Evolutionary conservation across 2,113 vertebrate species (phyloP).

Genomic region (Nibea albiflora): DNA sequence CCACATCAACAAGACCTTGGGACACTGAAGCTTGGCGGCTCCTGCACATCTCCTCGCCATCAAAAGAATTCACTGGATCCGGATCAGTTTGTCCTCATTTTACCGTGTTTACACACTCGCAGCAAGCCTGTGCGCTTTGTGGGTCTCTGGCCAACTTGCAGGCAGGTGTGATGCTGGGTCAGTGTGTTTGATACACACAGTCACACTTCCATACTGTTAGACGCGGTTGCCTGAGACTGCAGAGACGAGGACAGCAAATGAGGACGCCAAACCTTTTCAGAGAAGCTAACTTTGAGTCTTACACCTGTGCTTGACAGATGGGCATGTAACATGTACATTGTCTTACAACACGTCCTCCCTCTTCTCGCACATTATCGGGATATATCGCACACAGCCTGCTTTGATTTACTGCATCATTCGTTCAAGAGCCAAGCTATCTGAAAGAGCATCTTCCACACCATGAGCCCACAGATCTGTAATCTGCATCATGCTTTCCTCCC

Average conservation of each 20-base stretch:
- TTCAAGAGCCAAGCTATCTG: background rate
- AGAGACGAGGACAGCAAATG: constrained; percentile 25
- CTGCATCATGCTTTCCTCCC: constrained; percentile 5
- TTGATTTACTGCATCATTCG: background rate
- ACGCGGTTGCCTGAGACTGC: constrained; percentile 18
- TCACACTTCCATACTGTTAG: constrained; percentile 13
- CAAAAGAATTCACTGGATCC: constrained; percentile 27
- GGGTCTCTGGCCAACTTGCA: constrained; percentile 43
- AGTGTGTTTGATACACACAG: constrained; percentile 53
- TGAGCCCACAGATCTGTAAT: constrained; percentile 44
- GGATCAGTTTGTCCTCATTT: constrained; percentile 33
- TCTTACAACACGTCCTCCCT: background rate
- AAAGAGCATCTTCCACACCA: constrained; percentile 36
- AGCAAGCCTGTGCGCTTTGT: constrained; percentile 5
- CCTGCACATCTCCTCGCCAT: background rate
- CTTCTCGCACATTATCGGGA: constrained; percentile 8
- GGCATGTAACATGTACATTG: constrained; percentile 35
- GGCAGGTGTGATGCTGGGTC: constrained; percentile 67
- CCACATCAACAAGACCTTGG: constrained; percentile 10
- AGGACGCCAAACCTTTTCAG: constrained; percentile 5
- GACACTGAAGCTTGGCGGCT: background rate
- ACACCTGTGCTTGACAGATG: constrained; percentile 15
- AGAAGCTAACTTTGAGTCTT: constrained; percentile 9
- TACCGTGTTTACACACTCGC: constrained; percentile 14
- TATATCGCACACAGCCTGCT: constrained; percentile 10